Evolutionary conservation across 2,888 invertebrate species (phyloP).

Genomic region (Cerceris rybyensis): DNA sequence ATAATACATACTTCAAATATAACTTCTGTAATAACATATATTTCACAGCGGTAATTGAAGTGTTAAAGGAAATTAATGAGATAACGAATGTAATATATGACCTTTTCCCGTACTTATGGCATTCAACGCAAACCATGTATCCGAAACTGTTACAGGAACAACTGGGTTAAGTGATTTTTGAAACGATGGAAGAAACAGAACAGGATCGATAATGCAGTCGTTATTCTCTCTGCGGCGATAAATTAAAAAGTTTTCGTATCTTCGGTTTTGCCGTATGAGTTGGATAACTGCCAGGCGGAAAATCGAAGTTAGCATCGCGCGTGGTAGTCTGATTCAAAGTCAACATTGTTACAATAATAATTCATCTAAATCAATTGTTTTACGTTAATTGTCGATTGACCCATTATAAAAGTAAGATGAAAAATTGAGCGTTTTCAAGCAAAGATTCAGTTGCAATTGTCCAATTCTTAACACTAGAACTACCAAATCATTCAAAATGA

Average conservation of each 20-base stretch:
- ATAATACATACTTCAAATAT: too few species aligned
- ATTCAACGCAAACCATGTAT: not conserved
- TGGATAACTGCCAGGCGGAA: conserved; percentile 58
- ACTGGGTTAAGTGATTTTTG: not conserved
- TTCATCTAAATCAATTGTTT: too few species aligned
- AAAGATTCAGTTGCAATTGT: too few species aligned
- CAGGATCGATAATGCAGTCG: conserved; percentile 31
- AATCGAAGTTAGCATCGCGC: conserved; percentile 53
- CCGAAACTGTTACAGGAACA: not conserved
- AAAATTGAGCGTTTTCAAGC: too few species aligned
- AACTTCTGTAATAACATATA: too few species aligned
- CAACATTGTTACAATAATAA: conserved; percentile 32
- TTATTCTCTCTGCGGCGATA: conserved; percentile 38
- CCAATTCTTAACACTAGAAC: too few species aligned
- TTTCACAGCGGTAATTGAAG: too few species aligned
- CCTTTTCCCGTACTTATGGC: conserved; percentile 2
- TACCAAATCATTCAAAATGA: too few species aligned
- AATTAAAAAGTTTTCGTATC: conserved; percentile 49
- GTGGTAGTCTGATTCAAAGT: conserved; percentile 28
- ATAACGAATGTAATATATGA: conserved; percentile 39
- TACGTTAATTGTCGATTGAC: too few species aligned
- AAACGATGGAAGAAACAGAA: conserved; percentile 24
- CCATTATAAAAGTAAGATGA: too few species aligned
- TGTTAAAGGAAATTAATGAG: too few species aligned
- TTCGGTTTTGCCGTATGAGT: conserved; percentile 45